Evolutionary conservation across 2,113 vertebrate species (phyloP), one percentile per base, ranked within the genome.

Genomic region (Rhineura floridana): DNA sequence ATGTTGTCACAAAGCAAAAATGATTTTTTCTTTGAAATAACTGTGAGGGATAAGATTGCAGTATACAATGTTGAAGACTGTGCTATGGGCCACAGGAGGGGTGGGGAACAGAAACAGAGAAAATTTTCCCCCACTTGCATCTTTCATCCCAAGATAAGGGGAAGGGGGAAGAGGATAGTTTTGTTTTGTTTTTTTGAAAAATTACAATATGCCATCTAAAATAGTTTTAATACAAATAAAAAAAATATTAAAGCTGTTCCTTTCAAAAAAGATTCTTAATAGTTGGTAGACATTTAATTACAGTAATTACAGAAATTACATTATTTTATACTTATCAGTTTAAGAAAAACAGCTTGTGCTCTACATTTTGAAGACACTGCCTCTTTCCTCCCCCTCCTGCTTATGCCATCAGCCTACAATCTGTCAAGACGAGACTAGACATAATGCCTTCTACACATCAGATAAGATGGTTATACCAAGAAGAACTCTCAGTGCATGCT

Each of bases 1-100:
- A 85, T 42, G 50, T 91, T 94, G 87, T 91, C 91, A 93, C 76
- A 33, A 88, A 89, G 13, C 10, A 83, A 81, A 90, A 90, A 63
- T 63, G 4, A 50, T 28, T 81, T 70, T 59, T 30, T 73, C 39
- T 73, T 42, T 50, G 33, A 30, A 36, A 39, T 8, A 62, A 55
- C 10, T 21, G 42, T 4, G 19, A 28, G 25, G 10, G 52, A 72
- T 36, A 84, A 25, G 67, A 33, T 6, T 86, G 73, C 33, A 19
- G 17, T 19, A 33, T 82, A 17, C 36, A 13, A 11, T 3, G 6
- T 9, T 79, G 48, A 46, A 63, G 25, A 23, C 19, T 73, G 39
- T 52, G 17, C 3, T 73, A 25, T 59, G 19, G 19, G 39, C 28
- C 55, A 13, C 7, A 28, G 78, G 5, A 36, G 1, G 17, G 21